These are phyloP conservation scores for Hyles vespertilio DNA, from an alignment of 1,140 invertebrate species.

Conservation along the genomic window DNA sequence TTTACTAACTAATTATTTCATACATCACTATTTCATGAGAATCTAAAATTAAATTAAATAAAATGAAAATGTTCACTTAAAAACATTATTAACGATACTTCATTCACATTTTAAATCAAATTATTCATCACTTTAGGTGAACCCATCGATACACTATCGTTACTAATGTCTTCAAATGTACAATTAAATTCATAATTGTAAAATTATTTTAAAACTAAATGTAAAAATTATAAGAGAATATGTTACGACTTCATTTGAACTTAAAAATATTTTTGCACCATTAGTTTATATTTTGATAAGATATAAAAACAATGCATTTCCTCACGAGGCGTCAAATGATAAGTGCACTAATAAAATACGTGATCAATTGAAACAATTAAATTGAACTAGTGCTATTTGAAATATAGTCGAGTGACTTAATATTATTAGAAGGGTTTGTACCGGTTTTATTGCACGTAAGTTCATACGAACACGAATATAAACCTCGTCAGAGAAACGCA, in stretches of 20 bases:
- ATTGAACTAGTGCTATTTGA: background rate
- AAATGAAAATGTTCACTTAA: slow-evolving; percentile 5
- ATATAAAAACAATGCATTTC: slow-evolving; percentile 2
- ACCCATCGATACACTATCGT: background rate
- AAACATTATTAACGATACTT: slow-evolving; percentile 8
- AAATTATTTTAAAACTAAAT: slow-evolving; percentile 8
- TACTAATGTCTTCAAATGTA: background rate
- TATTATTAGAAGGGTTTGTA: background rate
- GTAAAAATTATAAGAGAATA: slow-evolving; percentile 14
- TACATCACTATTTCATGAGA: slow-evolving; percentile 14
- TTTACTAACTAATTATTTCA: slow-evolving; percentile 22
- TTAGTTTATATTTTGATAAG: slow-evolving; percentile 24
- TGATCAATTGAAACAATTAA: background rate
- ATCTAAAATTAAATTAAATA: slow-evolving; percentile 14
- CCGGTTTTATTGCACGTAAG: background rate
- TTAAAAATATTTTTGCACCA: slow-evolving; percentile 46
- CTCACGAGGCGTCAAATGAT: slow-evolving; percentile 16
- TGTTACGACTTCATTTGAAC: slow-evolving; percentile 8
- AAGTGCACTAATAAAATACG: slow-evolving; percentile 6
- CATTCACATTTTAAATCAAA: background rate
- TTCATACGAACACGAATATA: slow-evolving; percentile 12
- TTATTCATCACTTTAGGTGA: background rate
- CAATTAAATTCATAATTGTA: background rate
- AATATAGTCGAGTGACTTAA: background rate
- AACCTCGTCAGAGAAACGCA: background rate